Evolutionary conservation across 2,797 vertebrate species (phyloP), one percentile per base, ranked within the genome.

Genomic region (Parambassis ranga): DNA sequence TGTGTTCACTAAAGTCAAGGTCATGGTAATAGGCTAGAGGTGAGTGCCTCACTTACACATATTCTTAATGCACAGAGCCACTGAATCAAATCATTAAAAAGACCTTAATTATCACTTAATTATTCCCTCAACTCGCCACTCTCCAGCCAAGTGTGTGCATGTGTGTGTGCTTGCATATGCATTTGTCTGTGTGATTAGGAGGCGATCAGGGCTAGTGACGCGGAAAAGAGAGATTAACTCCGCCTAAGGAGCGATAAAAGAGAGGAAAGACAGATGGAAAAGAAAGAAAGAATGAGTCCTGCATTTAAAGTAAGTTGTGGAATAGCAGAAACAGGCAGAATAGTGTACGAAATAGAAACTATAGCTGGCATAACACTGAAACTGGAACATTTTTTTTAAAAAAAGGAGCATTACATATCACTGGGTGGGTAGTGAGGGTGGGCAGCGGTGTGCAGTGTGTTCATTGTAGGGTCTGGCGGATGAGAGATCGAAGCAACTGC

Each of bases 31-130:
- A 86, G 90, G 89, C 90, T 89, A 75, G 79, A 92, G 92, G 90
- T 93, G 92, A 92, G 78, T 89, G 91, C 89, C 75, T 90, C 89
- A 83, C 85, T 85, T 88, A 85, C 78, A 85, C 86, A 65, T 80
- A 80, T 78, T 74, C 86, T 87, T 92, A 93, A 92, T 90, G 88
- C 85, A 89, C 82, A 86, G 71, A 87, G 81, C 90, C 90, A 92
- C 87, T 93, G 92, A 93, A 92, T 93, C 91, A 93, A 93, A 93
- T 93, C 89, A 92, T 93, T 93, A 92, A 92, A 93, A 90, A 92
- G 83, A 85, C 85, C 86, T 90, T 92, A 93, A 93, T 93, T 93
- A 93, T 91, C 87, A 89, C 90, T 90, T 93, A 92, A 93, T 93
- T 93, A 92, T 93, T 92, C 89, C 84, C 77, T 71, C 87, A 87